A percentile compares a stretch with the other conserved stretches of the same genome.
phyloP scores from a whole-genome alignment of 2,113 vertebrate species.

The Euleptes europaea region DNA sequence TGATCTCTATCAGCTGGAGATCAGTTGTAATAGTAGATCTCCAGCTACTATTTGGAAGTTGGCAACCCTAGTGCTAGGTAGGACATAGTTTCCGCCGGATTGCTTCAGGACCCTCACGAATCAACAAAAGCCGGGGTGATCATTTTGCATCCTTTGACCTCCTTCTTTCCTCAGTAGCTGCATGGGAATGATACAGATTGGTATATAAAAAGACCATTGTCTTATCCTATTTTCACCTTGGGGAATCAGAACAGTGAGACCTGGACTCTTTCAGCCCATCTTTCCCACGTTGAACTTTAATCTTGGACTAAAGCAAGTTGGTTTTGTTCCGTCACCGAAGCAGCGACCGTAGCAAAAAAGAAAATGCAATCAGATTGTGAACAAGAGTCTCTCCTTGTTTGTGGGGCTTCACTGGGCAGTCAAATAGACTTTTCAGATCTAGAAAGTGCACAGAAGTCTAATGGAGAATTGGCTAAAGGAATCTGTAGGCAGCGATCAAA shows the following conservation, averaged over 20 bases:
- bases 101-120: too few relatives aligned
- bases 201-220: neutral
- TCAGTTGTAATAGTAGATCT: too few relatives aligned
- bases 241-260: neutral
- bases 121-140: too few relatives aligned
- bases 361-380: constrained; percentile 40
- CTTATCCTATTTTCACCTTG: neutral
- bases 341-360: neutral
- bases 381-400: neutral
- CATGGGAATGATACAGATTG: too few relatives aligned
- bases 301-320: neutral
- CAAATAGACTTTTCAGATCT: constrained; percentile 33
- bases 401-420: constrained; percentile 11
- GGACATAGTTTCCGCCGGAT: too few relatives aligned
- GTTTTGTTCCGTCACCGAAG: neutral
- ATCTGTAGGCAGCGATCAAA: constrained; percentile 54
- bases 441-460: constrained; percentile 24
- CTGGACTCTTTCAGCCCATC: neutral
- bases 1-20: too few relatives aligned
- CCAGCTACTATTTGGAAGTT: too few relatives aligned
- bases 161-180: neutral
- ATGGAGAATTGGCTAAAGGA: constrained; percentile 52
- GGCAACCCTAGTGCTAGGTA: too few relatives aligned
- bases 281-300: neutral
- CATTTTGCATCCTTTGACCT: neutral